These are phyloP conservation scores for Amia ocellicauda DNA, from an alignment of 2,113 vertebrate genomes.

Conservation along the genomic window DNA sequence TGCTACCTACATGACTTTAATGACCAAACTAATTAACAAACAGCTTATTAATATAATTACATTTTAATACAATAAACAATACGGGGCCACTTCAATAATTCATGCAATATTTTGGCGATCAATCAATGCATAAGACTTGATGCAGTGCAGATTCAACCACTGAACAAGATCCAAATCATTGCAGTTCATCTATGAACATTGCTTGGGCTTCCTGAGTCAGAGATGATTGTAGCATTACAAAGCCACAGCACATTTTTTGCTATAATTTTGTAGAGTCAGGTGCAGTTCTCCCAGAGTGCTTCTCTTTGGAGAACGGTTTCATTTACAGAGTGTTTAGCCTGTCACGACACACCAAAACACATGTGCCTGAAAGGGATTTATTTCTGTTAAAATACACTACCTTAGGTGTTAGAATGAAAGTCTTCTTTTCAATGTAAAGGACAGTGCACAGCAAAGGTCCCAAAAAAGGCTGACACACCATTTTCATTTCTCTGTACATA, in stretches of 20 bases:
- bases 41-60: not conserved
- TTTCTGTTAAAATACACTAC: conserved; percentile 16
- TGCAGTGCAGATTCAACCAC: no score
- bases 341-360: conserved; percentile 16
- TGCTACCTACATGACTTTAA: no score
- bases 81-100: not conserved
- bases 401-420: not conserved
- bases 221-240: conserved; percentile 12
- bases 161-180: not conserved
- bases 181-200: conserved; percentile 10
- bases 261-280: conserved; percentile 21
- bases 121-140: no score
- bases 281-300: conserved; percentile 12
- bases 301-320: conserved; percentile 5
- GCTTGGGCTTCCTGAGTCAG: conserved; percentile 1
- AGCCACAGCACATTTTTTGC: conserved; percentile 7
- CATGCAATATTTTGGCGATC: not conserved
- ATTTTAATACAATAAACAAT: not conserved
- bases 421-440: not conserved
- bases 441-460: not conserved
- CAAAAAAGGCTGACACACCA: not conserved
- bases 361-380: conserved; percentile 14
- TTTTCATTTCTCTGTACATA: no score
- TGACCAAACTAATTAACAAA: no score
- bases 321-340: conserved; percentile 14